Evolutionary conservation across 2,888 invertebrate species (phyloP).

Genomic region (Cryptosula pallasiana): DNA sequence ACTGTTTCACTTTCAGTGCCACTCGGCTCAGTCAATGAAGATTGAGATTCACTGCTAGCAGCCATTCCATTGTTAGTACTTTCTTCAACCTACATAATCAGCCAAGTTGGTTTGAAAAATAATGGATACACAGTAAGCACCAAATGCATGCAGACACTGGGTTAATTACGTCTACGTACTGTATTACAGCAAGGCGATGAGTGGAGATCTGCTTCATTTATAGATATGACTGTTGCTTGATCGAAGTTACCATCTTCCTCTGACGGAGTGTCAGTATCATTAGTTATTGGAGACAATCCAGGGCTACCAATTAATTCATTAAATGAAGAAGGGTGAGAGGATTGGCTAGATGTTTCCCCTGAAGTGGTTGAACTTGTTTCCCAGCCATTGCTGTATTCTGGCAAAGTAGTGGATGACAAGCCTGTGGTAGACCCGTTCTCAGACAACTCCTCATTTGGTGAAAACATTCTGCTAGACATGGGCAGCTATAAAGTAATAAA

Average conservation of each 20-base stretch:
- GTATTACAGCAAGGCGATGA: too few relatives aligned
- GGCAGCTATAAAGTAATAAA: too few relatives aligned
- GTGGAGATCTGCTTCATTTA: background rate
- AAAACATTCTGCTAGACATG: background rate
- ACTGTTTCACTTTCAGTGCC: constrained; percentile 5
- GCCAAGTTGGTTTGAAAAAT: too few relatives aligned
- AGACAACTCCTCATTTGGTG: background rate
- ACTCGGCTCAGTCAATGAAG: background rate
- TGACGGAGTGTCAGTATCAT: background rate
- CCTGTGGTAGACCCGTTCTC: background rate
- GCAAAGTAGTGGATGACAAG: background rate
- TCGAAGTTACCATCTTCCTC: background rate
- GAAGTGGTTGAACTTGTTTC: background rate
- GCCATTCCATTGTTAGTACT: background rate
- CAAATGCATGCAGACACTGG: too few relatives aligned
- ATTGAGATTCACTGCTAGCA: background rate
- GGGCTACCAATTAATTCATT: constrained; percentile 15
- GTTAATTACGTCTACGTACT: too few relatives aligned
- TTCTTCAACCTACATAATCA: too few relatives aligned
- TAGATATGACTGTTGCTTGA: background rate
- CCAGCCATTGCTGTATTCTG: background rate
- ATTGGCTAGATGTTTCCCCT: background rate
- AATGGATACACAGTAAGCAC: too few relatives aligned
- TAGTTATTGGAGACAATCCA: constrained; percentile 11
- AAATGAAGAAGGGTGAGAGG: background rate